These are phyloP conservation scores for Acrobasis suavella DNA, from an alignment of 2,888 invertebrate species.

Conservation along the genomic window DNA sequence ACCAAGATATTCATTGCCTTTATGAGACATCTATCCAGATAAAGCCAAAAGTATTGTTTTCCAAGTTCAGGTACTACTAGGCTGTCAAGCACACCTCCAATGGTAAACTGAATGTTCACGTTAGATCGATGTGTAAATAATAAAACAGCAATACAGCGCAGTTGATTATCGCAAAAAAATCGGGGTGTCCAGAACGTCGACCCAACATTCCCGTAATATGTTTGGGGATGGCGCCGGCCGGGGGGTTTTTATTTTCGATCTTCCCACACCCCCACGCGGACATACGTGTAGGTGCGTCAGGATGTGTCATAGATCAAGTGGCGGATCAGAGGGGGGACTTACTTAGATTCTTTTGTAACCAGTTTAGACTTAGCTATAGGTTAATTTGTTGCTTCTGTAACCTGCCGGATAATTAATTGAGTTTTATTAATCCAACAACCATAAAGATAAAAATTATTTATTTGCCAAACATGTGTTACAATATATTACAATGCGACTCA, in stretches of 20 bases:
- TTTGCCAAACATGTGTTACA: too few relatives aligned
- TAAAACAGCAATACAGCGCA: slow-evolving; percentile 30
- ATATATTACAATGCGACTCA: too few relatives aligned
- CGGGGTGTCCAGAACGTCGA: slow-evolving; percentile 56
- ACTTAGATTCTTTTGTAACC: too few relatives aligned
- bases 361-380: too few relatives aligned
- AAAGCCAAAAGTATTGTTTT: too few relatives aligned
- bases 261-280: slow-evolving; percentile 60
- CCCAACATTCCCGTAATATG: slow-evolving; percentile 72
- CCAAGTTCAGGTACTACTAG: too few relatives aligned
- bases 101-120: background rate
- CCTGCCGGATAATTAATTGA: too few relatives aligned
- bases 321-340: slow-evolving; percentile 7
- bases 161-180: slow-evolving; percentile 67
- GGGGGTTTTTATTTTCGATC: slow-evolving; percentile 78
- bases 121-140: slow-evolving; percentile 19
- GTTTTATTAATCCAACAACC: too few relatives aligned
- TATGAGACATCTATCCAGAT: too few relatives aligned
- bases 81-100: slow-evolving; percentile 14
- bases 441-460: too few relatives aligned
- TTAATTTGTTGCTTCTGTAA: too few relatives aligned
- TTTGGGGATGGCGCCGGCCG: slow-evolving; percentile 66
- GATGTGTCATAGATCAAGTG: slow-evolving; percentile 41
- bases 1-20: too few relatives aligned
- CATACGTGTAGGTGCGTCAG: slow-evolving; percentile 66